Conservation (phyloP, 2,113 vertebrate genomes). For the Alethe diademata region DNA sequence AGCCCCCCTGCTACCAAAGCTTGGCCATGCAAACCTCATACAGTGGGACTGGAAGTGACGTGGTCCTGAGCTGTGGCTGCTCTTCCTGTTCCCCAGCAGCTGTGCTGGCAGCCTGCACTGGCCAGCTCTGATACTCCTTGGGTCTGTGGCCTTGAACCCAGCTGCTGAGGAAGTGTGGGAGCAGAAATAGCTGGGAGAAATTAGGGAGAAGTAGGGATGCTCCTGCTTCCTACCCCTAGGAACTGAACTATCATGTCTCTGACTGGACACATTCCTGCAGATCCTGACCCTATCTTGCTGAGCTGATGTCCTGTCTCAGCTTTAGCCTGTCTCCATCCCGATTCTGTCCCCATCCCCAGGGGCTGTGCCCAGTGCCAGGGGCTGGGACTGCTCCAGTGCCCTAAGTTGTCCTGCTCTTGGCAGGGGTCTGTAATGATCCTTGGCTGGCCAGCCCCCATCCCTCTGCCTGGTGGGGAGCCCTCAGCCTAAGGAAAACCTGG, state of each 20-base stretch:
- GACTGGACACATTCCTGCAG: background rate
- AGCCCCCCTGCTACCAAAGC: background rate
- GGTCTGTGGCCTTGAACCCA: background rate
- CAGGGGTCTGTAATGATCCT: too few relatives aligned
- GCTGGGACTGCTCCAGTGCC: too few relatives aligned
- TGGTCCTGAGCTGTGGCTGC: accelerated
- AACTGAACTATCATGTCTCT: background rate
- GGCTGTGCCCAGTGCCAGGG: background rate
- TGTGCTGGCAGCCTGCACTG: background rate
- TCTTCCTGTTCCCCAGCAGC: background rate
- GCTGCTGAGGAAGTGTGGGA: background rate
- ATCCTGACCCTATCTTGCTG: background rate
- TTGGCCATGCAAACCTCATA: background rate
- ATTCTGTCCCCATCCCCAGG: too few relatives aligned
- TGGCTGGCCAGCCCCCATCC: background rate
- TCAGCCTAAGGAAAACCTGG: background rate
- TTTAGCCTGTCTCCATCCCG: too few relatives aligned
- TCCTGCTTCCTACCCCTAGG: background rate
- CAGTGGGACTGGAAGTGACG: background rate
- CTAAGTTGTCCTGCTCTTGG: background rate
- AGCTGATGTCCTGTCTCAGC: too few relatives aligned
- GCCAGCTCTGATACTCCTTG: background rate
- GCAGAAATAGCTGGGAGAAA: background rate
- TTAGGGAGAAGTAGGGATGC: background rate
- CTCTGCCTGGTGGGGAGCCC: background rate